Conservation (phyloP, 2,797 vertebrate species). For the Eupleurogrammus muticus region DNA sequence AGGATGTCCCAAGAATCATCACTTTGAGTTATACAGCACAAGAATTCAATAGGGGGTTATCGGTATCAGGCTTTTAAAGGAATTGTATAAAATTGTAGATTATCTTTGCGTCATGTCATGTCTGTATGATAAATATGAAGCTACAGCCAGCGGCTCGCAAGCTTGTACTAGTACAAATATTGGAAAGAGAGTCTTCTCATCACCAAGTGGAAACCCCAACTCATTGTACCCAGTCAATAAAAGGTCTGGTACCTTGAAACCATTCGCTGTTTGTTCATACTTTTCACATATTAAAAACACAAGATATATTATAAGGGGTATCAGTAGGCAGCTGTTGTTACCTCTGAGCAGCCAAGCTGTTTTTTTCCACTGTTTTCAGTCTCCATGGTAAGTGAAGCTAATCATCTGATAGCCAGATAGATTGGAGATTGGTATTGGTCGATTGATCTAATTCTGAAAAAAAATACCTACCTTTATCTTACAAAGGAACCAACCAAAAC, state of each 20-base stretch:
- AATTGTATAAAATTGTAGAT: neutral
- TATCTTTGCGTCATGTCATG: neutral
- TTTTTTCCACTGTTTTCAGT: neutral
- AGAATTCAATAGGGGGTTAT: neutral
- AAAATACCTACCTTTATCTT: neutral
- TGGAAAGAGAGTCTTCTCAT: no score
- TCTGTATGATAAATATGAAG: neutral
- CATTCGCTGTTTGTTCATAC: no score
- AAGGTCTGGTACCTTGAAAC: neutral
- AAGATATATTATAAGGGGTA: no score
- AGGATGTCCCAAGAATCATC: neutral
- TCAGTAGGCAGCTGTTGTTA: neutral
- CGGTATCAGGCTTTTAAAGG: no score
- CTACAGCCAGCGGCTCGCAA: neutral
- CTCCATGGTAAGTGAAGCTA: conserved; percentile 7
- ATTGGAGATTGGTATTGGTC: neutral
- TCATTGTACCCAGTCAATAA: no score
- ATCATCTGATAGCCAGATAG: neutral
- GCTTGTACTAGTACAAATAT: neutral
- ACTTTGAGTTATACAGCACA: neutral
- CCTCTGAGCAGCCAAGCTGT: no score
- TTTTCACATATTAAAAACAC: no score
- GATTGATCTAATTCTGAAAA: neutral
- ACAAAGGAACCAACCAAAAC: conserved; percentile 5
- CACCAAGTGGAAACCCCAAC: neutral